These are phyloP conservation scores for Emydoidea blandingii DNA, from an alignment of 2,797 vertebrate species.

Conservation along the genomic window DNA sequence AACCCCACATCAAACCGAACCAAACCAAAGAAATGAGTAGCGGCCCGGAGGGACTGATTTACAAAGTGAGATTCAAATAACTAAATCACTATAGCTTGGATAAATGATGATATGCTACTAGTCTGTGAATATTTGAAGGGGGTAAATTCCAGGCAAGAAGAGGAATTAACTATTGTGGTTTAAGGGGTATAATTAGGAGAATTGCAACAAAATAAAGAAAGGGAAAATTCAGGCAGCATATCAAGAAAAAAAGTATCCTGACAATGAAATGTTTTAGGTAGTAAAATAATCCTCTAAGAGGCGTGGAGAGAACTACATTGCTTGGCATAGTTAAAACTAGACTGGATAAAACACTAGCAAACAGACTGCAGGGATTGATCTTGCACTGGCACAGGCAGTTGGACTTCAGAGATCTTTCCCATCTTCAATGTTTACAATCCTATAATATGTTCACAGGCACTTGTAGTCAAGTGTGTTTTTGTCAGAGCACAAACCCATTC, in stretches of 20 bases:
- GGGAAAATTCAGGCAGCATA: conserved; percentile 10
- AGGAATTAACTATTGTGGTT: conserved; percentile 13
- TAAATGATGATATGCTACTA: conserved; percentile 2
- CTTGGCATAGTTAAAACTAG: conserved; percentile 24
- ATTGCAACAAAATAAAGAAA: background rate
- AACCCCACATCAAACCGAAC: background rate
- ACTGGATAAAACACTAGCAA: conserved; percentile 34
- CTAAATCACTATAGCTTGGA: background rate
- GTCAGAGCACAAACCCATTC: background rate
- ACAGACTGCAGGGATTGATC: background rate
- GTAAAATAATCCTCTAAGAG: conserved; percentile 37
- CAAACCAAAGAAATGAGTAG: background rate
- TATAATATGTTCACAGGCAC: conserved; percentile 6
- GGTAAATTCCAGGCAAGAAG: background rate
- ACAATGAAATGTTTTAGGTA: background rate
- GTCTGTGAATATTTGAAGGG: conserved; percentile 32
- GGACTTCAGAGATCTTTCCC: background rate
- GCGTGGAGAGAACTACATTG: background rate
- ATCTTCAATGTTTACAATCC: conserved; percentile 14
- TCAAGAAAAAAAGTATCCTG: background rate
- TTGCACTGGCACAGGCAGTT: background rate
- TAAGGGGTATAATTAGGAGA: conserved; percentile 17
- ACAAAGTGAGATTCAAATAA: conserved; percentile 15
- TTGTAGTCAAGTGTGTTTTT: background rate
- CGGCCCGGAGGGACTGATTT: background rate